Percentiles rank a stretch among this genome's conserved stretches.
phyloP scores from a whole-genome alignment of 1,140 invertebrate species.

The Diprion similis region DNA sequence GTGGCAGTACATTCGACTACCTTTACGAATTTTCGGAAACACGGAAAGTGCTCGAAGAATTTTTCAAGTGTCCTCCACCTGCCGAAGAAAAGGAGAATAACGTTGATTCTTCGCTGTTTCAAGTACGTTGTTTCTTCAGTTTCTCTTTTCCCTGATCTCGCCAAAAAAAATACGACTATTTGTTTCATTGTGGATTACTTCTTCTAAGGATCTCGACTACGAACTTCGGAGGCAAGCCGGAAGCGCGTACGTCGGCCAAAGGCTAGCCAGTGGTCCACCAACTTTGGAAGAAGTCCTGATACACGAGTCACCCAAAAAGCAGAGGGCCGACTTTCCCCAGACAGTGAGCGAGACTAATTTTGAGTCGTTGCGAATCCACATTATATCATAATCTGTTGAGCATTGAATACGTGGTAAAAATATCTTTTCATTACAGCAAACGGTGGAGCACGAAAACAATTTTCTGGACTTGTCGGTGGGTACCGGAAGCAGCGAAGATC shows the following conservation, averaged over 20 bases:
- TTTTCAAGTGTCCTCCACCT: constrained; percentile 81
- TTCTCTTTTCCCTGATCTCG: constrained; percentile 31
- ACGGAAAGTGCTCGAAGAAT: constrained; percentile 88
- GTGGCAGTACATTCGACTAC: constrained; percentile 77
- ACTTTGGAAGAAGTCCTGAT: constrained; percentile 58
- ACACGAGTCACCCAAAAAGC: constrained; percentile 59
- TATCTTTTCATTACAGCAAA: constrained; percentile 51
- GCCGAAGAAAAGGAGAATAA: constrained; percentile 65
- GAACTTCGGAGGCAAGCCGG: constrained; percentile 73
- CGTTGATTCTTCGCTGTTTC: constrained; percentile 58
- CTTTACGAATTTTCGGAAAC: constrained; percentile 91
- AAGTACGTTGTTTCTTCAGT: constrained; percentile 49
- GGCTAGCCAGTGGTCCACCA: constrained; percentile 71
- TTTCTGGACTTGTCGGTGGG: constrained; percentile 71
- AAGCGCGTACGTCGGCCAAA: constrained; percentile 82
- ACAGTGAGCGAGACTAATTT: constrained; percentile 25
- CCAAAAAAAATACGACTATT: constrained; percentile 18
- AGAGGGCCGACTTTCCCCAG: constrained; percentile 49
- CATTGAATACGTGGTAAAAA: background rate
- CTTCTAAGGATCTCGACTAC: constrained; percentile 79
- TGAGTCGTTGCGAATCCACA: background rate
- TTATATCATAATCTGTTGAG: background rate
- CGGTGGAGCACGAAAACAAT: constrained; percentile 68
- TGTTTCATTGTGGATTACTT: constrained; percentile 27
- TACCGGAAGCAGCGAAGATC: constrained; percentile 73